A percentile compares a stretch with the other conserved stretches of the same genome.
phyloP scores from a whole-genome alignment of 2,888 invertebrate genomes.

The Ochropleura plecta region DNA sequence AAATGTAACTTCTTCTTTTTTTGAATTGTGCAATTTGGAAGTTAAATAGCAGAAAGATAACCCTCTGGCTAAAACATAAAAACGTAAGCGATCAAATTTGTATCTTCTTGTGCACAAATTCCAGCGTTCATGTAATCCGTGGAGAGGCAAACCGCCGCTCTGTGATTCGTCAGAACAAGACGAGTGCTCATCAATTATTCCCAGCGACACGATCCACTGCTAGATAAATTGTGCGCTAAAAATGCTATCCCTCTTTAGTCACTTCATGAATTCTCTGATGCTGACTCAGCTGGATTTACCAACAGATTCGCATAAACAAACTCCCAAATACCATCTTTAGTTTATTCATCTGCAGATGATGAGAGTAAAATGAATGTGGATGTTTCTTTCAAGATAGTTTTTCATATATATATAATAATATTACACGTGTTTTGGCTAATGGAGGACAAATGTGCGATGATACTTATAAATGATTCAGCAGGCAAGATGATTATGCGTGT shows the following conservation, averaged over 20 bases:
- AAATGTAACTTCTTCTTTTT: not conserved
- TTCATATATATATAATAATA: constrained; percentile 16
- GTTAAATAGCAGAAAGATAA: constrained; percentile 26
- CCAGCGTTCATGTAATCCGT: constrained; percentile 58
- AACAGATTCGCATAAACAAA: constrained; percentile 50
- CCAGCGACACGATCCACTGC: constrained; percentile 66
- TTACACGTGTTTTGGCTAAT: constrained; percentile 9
- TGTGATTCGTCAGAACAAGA: constrained; percentile 73
- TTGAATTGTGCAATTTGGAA: constrained; percentile 10
- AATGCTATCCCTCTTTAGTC: constrained; percentile 79
- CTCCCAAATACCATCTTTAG: constrained; percentile 37
- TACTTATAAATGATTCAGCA: constrained; percentile 1
- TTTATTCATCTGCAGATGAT: constrained; percentile 38
- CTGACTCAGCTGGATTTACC: constrained; percentile 68
- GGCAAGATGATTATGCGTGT: not conserved
- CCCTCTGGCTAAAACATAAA: constrained; percentile 20
- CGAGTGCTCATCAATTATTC: constrained; percentile 78
- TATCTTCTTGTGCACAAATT: constrained; percentile 47
- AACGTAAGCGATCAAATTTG: constrained; percentile 39
- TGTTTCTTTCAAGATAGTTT: constrained; percentile 13
- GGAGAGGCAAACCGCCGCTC: constrained; percentile 39
- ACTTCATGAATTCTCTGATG: constrained; percentile 80
- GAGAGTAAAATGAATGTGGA: constrained; percentile 17
- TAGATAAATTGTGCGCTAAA: constrained; percentile 80
- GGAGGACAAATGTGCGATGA: not conserved